phyloP scores from a whole-genome alignment of 92 coral and sea anemone species.

The Epizoanthus fatuus region DNA sequence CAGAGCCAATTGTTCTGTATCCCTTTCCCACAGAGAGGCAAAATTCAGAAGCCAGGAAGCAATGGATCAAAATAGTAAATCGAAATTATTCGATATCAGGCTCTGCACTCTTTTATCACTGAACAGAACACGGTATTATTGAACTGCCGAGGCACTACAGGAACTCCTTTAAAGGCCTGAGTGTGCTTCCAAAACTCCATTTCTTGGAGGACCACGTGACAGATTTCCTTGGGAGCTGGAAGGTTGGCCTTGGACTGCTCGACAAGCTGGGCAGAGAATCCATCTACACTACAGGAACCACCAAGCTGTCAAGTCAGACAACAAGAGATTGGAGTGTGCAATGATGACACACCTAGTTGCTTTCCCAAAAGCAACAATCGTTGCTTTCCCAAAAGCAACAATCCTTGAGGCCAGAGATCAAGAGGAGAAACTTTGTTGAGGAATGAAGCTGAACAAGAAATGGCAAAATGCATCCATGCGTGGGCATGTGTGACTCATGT shows the following conservation, averaged over 20 bases:
- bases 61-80: background rate
- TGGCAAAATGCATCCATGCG: background rate
- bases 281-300: background rate
- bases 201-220: too few species aligned
- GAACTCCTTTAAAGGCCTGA: too few species aligned
- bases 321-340: background rate
- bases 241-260: too few species aligned
- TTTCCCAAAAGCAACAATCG: too few species aligned
- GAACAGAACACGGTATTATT: too few species aligned
- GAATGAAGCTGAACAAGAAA: background rate
- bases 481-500: background rate
- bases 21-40: slow-evolving; percentile 1
- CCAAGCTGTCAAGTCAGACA: background rate
- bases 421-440: too few species aligned
- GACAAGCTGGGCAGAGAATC: too few species aligned
- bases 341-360: background rate
- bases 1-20: background rate
- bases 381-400: background rate
- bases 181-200: too few species aligned
- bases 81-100: background rate
- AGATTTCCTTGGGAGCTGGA: too few species aligned
- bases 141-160: too few species aligned
- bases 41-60: slow-evolving; percentile 5
- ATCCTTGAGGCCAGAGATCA: background rate
- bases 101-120: too few species aligned